These are phyloP conservation scores for Blomia tropicalis DNA, from an alignment of 2,888 invertebrate genomes.

Conservation along the genomic window DNA sequence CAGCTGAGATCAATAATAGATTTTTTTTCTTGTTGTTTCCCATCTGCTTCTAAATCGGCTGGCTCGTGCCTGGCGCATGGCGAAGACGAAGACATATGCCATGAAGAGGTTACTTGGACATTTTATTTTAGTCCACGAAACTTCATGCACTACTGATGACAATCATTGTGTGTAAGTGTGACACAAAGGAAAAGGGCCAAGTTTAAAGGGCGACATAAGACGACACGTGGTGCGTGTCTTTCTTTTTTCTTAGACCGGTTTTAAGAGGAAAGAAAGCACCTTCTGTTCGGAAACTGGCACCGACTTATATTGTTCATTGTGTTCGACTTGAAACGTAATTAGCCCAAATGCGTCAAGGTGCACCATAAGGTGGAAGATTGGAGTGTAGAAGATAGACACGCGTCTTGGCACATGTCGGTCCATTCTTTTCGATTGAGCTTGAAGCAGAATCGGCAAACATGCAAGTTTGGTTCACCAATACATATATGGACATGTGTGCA, in stretches of 20 bases:
- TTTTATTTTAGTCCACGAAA: too few relatives aligned
- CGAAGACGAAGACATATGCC: too few relatives aligned
- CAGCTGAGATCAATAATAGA: too few relatives aligned
- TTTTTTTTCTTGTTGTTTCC: too few relatives aligned
- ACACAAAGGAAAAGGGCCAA: too few relatives aligned
- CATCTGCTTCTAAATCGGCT: too few relatives aligned
- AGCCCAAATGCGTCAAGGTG: neutral
- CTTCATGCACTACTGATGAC: conserved; percentile 6
- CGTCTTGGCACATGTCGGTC: neutral
- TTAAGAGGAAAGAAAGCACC: neutral
- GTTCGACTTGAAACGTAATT: neutral
- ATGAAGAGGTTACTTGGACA: too few relatives aligned
- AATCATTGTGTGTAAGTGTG: neutral
- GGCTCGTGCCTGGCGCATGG: too few relatives aligned
- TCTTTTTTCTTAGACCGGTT: neutral
- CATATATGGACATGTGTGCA: too few relatives aligned
- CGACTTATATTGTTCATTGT: neutral
- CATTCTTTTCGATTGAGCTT: neutral
- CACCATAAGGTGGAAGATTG: neutral
- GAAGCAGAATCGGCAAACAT: neutral
- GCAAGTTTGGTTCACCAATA: neutral
- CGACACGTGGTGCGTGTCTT: neutral
- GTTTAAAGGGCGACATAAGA: neutral
- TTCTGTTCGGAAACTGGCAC: too few relatives aligned
- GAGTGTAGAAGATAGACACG: neutral